Conservation (phyloP, 2,113 vertebrate species). For the Oryzias woworae region DNA sequence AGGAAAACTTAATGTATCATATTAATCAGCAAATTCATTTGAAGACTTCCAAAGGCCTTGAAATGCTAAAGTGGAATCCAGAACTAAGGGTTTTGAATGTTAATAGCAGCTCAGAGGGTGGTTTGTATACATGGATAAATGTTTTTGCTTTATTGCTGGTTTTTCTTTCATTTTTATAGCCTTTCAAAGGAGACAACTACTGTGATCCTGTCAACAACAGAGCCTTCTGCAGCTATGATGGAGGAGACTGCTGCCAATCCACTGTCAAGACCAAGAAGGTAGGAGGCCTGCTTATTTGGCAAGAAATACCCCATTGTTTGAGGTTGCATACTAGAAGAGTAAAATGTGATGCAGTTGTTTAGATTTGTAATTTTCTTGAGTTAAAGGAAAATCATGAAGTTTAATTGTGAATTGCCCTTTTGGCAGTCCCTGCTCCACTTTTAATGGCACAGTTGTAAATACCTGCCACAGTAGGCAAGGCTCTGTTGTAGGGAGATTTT, state of each 20-base stretch:
- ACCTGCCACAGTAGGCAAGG: too few relatives aligned
- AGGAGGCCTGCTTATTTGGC: conserved; percentile 36
- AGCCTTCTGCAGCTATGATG: conserved; percentile 98
- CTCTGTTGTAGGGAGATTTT: too few relatives aligned
- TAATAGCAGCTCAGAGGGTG: conserved; percentile 6
- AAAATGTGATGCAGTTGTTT: too few relatives aligned
- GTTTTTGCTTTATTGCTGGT: not conserved
- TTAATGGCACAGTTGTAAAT: too few relatives aligned
- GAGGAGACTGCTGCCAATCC: conserved; percentile 95
- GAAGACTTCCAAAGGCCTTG: conserved; percentile 18
- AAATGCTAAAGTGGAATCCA: conserved; percentile 21
- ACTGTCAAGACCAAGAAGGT: conserved; percentile 99
- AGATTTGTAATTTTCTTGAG: too few relatives aligned
- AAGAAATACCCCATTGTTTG: not conserved
- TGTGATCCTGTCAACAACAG: conserved; percentile 96
- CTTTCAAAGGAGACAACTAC: conserved; percentile 97
- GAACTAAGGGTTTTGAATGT: conserved; percentile 5
- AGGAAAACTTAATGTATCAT: conserved; percentile 45
- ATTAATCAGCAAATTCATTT: conserved; percentile 53
- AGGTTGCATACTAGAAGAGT: too few relatives aligned
- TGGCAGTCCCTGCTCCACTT: too few relatives aligned
- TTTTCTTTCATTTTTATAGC: conserved; percentile 68
- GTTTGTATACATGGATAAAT: not conserved
- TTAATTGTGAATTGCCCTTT: too few relatives aligned
- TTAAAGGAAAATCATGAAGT: too few relatives aligned